A percentile compares a stretch with the other conserved stretches of the same genome.
Evolutionary conservation across 1,140 invertebrate species (phyloP).

Genomic region (Danaus melanippus): DNA sequence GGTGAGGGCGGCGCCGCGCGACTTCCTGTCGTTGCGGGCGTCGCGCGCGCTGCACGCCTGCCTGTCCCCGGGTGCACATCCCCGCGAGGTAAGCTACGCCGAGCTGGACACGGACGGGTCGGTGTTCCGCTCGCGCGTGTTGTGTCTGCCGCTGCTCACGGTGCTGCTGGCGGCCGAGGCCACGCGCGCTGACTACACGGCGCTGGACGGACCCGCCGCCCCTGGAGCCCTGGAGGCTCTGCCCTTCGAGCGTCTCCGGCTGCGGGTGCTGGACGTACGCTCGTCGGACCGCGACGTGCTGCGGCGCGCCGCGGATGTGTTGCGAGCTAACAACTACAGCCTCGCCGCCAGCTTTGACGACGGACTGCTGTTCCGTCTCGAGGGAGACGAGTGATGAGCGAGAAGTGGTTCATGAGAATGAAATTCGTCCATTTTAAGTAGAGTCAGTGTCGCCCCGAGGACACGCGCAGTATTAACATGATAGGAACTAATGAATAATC

Average conservation of each 20-base stretch:
- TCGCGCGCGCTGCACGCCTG: slow-evolving; percentile 79
- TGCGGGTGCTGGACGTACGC: slow-evolving; percentile 49
- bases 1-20: slow-evolving; percentile 81
- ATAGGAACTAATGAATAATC: too few relatives aligned
- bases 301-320: slow-evolving; percentile 36
- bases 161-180: slow-evolving; percentile 83
- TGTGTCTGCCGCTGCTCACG: slow-evolving; percentile 88
- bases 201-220: slow-evolving; percentile 79
- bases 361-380: slow-evolving; percentile 43
- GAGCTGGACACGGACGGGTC: slow-evolving; percentile 28
- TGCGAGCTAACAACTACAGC: slow-evolving; percentile 46
- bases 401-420: too few relatives aligned
- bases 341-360: slow-evolving; percentile 39
- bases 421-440: too few relatives aligned
- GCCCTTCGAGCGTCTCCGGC: slow-evolving; percentile 34
- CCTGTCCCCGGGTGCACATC: slow-evolving; percentile 80
- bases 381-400: not conserved
- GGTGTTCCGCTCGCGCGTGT: slow-evolving; percentile 75
- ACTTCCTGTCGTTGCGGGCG: slow-evolving; percentile 76
- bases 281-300: slow-evolving; percentile 28
- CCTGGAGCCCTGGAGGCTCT: slow-evolving; percentile 57
- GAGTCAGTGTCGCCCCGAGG: too few relatives aligned
- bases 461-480: too few relatives aligned
- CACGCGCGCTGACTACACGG: slow-evolving; percentile 80
- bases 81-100: slow-evolving; percentile 77